Percentiles rank a stretch among this genome's conserved stretches.
Evolutionary conservation across 2,888 invertebrate genomes (phyloP).

Genomic region (Rhopalosiphum nymphaeae): DNA sequence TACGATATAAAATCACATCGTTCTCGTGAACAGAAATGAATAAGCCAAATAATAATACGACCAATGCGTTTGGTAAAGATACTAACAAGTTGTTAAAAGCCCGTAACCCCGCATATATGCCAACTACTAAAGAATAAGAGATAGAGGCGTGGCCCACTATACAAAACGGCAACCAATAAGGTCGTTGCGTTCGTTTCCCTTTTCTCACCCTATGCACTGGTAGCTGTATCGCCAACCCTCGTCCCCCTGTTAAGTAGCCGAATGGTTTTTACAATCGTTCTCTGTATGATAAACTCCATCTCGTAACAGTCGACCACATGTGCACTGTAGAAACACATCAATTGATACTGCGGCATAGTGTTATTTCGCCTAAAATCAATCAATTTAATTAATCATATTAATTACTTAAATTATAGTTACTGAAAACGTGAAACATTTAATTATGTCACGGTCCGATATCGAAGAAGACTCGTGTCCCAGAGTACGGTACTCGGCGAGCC

Average conservation of each 20-base stretch:
- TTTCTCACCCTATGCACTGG: constrained; percentile 39
- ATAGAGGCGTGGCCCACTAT: constrained; percentile 43
- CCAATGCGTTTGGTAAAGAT: constrained; percentile 33
- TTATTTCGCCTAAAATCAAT: background rate
- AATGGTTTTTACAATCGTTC: constrained; percentile 24
- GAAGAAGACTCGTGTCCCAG: constrained; percentile 46
- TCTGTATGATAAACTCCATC: background rate
- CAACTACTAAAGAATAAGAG: constrained; percentile 2
- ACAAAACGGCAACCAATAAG: constrained; percentile 52
- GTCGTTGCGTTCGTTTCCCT: constrained; percentile 24
- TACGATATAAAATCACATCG: constrained; percentile 49
- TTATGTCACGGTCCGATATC: background rate
- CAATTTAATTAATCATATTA: background rate
- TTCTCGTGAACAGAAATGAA: constrained; percentile 46
- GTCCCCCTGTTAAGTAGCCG: constrained; percentile 40
- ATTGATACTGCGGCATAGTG: background rate
- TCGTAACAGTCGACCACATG: constrained; percentile 49
- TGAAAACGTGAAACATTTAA: background rate
- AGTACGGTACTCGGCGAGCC: constrained; percentile 40
- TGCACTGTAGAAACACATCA: constrained; percentile 1
- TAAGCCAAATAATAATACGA: constrained; percentile 57
- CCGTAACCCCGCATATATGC: constrained; percentile 39
- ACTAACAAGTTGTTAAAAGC: constrained; percentile 64
- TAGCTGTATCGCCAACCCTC: constrained; percentile 16
- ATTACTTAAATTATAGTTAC: background rate